A percentile compares a stretch with the other conserved stretches of the same genome.
Conservation (phyloP, 2,113 vertebrate species). For the Vireo altiloquus region DNA sequence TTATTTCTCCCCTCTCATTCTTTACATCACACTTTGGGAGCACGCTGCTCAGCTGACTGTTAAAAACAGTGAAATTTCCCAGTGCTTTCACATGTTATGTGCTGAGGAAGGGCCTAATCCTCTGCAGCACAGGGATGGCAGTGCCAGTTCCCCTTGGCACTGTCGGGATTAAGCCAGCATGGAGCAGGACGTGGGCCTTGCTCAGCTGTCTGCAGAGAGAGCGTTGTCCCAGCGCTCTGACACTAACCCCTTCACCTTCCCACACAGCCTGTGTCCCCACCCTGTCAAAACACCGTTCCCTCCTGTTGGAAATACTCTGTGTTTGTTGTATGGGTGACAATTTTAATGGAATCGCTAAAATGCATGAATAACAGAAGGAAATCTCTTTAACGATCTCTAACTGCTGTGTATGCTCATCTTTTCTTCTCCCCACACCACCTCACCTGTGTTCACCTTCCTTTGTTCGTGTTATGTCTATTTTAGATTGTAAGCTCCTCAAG, state of each 20-base stretch:
- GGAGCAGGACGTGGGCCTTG: not conserved
- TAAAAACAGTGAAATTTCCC: not conserved
- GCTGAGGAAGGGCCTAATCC: not conserved
- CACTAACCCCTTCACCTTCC: slow-evolving; percentile 6
- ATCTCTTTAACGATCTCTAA: not conserved
- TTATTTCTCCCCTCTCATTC: not conserved
- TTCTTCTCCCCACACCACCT: slow-evolving; percentile 31
- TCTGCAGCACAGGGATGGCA: not conserved
- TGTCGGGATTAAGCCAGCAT: not conserved
- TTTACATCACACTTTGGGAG: not conserved
- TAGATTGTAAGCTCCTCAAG: slow-evolving; percentile 68
- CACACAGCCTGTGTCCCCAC: not conserved
- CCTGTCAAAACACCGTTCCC: not conserved
- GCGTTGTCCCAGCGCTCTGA: not conserved
- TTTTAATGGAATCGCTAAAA: not conserved
- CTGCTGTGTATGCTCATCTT: slow-evolving; percentile 34
- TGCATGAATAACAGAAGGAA: slow-evolving; percentile 55
- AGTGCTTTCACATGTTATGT: not conserved
- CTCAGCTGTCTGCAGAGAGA: not conserved
- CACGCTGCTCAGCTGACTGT: not conserved
- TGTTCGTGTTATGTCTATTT: slow-evolving; percentile 38
- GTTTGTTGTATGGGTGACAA: slow-evolving; percentile 3
- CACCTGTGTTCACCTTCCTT: slow-evolving; percentile 27
- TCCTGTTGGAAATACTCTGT: not conserved
- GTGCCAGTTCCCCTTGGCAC: not conserved